Conservation (phyloP, 1,140 invertebrate species). For the Polypedilum pembai region DNA sequence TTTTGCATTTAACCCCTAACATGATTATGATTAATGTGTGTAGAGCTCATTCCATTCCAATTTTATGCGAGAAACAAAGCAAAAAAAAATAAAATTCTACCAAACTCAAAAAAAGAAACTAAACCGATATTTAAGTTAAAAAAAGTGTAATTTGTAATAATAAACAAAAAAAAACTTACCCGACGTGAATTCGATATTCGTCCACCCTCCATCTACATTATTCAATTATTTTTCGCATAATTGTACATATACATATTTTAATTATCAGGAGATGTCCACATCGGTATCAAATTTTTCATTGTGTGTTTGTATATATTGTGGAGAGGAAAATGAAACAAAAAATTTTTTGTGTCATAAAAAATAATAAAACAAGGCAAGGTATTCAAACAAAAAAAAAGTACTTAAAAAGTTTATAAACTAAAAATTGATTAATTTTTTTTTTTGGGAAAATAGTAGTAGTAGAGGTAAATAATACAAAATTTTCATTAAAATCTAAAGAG, state of each 20-base stretch:
- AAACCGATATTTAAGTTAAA: neutral
- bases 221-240: neutral
- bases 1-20: too few species aligned
- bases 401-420: too few species aligned
- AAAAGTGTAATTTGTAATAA: neutral
- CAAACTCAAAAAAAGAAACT: neutral
- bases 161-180: constrained; percentile 12
- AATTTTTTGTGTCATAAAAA: constrained; percentile 10
- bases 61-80: neutral
- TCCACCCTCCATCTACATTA: constrained; percentile 20
- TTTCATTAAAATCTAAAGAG: neutral
- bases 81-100: constrained; percentile 2
- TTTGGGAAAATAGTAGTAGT: neutral
- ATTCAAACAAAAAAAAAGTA: neutral
- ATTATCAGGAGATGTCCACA: constrained; percentile 4
- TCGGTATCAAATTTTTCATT: neutral
- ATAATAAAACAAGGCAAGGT: neutral
- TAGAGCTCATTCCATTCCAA: too few species aligned
- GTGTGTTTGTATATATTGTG: neutral
- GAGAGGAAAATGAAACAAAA: constrained; percentile 15
- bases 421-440: neutral
- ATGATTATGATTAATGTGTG: too few species aligned
- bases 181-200: neutral
- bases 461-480: neutral
- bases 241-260: constrained; percentile 4